phyloP scores from a whole-genome alignment of 2,888 invertebrate species.

The Apotomis capreana region DNA sequence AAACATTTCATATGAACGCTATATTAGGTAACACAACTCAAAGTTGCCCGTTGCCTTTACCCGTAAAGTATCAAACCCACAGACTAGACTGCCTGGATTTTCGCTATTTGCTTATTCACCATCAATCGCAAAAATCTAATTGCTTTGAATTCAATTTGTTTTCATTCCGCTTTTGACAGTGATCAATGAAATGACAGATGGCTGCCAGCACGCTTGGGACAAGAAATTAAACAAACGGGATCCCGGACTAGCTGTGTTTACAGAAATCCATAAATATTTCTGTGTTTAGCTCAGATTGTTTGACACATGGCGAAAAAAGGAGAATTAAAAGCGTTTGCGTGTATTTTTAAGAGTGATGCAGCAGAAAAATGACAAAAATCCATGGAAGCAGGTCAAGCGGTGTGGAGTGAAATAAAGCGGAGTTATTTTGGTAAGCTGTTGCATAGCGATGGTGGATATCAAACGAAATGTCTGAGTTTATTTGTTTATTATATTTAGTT shows the following conservation, averaged over 20 bases:
- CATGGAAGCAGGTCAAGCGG: slow-evolving; percentile 37
- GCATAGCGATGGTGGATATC: slow-evolving; percentile 22
- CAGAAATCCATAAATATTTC: slow-evolving; percentile 12
- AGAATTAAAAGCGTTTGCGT: background rate
- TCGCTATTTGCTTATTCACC: background rate
- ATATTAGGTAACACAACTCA: no score
- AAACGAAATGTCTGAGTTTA: background rate
- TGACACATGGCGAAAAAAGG: background rate
- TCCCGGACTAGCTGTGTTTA: background rate
- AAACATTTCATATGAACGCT: no score
- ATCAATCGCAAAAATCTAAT: slow-evolving; percentile 9
- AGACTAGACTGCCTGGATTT: background rate
- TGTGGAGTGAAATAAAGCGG: slow-evolving; percentile 25
- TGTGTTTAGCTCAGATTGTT: background rate
- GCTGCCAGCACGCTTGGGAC: background rate
- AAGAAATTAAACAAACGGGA: slow-evolving; percentile 4
- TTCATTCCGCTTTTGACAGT: slow-evolving; percentile 22
- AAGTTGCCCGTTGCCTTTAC: no score
- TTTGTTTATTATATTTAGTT: background rate
- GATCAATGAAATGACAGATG: slow-evolving; percentile 18
- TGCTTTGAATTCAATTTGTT: slow-evolving; percentile 22
- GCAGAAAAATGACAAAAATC: slow-evolving; percentile 33
- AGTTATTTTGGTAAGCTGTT: slow-evolving; percentile 35
- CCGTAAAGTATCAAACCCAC: no score
- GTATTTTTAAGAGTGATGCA: slow-evolving; percentile 24